Conservation (phyloP, 2,797 vertebrate species). For the Emys orbicularis region DNA sequence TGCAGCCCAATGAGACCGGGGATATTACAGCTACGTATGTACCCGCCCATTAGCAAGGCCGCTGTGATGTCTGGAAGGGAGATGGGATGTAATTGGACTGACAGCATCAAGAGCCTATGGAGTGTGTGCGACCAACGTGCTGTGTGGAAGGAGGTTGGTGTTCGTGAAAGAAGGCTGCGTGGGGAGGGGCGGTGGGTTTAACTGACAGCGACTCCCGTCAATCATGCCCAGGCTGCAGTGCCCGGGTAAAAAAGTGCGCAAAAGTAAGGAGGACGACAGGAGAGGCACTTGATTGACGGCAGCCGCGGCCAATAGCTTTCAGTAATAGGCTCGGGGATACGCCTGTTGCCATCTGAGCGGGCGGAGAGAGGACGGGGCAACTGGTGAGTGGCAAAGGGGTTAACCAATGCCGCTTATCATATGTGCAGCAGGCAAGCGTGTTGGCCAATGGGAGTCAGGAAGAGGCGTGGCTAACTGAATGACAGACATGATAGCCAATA, state of each 20-base stretch:
- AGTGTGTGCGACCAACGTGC: neutral
- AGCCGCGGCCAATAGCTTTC: neutral
- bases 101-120: neutral
- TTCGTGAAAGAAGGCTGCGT: neutral
- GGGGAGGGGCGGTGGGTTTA: neutral
- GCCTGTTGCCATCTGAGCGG: neutral
- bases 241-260: neutral
- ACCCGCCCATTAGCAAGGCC: neutral
- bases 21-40: neutral
- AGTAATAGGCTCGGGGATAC: neutral
- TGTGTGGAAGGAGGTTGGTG: neutral
- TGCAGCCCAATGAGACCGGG: neutral
- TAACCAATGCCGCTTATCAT: neutral
- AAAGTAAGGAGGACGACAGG: neutral
- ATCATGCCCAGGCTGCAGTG: neutral
- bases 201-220: conserved; percentile 21
- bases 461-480: neutral
- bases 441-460: neutral
- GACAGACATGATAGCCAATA: neutral
- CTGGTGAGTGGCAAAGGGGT: neutral
- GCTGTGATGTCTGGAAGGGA: neutral
- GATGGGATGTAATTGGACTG: neutral
- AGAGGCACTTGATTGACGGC: neutral
- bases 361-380: neutral
- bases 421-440: neutral